Percentiles rank a stretch among this genome's conserved stretches.
Conservation (phyloP, 2,797 vertebrate genomes). For the Chrysocyon brachyurus region DNA sequence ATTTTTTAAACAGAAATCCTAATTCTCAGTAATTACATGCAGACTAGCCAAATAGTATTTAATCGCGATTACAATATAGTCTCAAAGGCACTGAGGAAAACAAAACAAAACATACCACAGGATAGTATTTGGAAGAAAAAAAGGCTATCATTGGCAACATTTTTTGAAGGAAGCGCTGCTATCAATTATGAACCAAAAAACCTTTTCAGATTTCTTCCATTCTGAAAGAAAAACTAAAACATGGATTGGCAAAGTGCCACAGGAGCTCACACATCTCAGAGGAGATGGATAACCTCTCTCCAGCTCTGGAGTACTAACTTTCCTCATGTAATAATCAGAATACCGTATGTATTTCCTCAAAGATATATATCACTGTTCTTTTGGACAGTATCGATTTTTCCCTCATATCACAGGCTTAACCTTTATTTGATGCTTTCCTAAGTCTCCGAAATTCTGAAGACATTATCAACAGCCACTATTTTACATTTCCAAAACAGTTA, state of each 20-base stretch:
- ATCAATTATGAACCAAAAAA: not conserved
- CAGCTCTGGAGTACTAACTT: not conserved
- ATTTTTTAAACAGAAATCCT: not conserved
- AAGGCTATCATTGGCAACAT: not conserved
- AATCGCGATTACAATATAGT: not conserved
- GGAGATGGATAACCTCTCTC: not conserved
- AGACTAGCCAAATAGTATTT: not conserved
- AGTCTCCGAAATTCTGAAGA: conserved; percentile 16
- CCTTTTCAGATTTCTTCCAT: not conserved
- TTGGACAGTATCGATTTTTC: not conserved
- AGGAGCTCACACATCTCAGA: not conserved
- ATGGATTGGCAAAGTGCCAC: not conserved
- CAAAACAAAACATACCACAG: not conserved
- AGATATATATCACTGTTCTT: not conserved
- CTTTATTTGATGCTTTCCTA: not conserved
- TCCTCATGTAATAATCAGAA: not conserved
- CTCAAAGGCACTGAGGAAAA: not conserved
- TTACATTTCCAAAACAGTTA: not conserved
- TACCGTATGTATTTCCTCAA: not conserved
- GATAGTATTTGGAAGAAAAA: not conserved
- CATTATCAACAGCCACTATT: not conserved
- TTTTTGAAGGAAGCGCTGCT: not conserved
- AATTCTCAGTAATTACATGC: not conserved
- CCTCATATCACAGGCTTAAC: not conserved
- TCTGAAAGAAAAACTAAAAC: conserved; percentile 6